phyloP scores from a whole-genome alignment of 2,113 vertebrate species.

The Fregetta grallaria region DNA sequence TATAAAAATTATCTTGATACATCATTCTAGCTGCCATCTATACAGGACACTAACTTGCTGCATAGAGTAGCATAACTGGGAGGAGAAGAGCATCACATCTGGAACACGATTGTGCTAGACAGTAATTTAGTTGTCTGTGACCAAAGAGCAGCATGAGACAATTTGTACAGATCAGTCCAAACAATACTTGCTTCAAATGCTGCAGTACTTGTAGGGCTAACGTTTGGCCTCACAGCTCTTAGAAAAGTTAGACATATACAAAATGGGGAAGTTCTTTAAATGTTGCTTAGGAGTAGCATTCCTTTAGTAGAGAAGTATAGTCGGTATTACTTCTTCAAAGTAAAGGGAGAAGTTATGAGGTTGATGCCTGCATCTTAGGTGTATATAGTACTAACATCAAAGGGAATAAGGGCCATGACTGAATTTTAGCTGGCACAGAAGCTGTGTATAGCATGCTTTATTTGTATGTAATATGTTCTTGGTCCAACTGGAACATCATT shows the following conservation, averaged over 20 bases:
- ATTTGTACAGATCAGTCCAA: not conserved
- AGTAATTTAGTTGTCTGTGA: not conserved
- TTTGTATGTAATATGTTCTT: not conserved
- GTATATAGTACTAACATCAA: not conserved
- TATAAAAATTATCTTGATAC: not conserved
- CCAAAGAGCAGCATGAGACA: not conserved
- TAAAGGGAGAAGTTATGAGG: not conserved
- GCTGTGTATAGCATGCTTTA: not conserved
- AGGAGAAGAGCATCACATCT: not conserved
- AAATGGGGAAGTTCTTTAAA: not conserved
- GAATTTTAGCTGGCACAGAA: not conserved
- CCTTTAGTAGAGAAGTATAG: not conserved
- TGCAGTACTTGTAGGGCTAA: not conserved
- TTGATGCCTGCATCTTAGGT: not conserved
- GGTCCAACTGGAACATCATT: not conserved
- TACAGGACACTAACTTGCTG: not conserved
- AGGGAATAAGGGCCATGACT: not conserved
- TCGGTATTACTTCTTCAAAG: not conserved
- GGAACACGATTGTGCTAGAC: not conserved
- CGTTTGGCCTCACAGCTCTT: not conserved
- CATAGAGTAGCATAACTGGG: not conserved
- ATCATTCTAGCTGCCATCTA: not conserved
- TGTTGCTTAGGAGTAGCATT: not conserved
- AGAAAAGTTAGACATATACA: not conserved
- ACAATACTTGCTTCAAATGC: not conserved